phyloP scores from a whole-genome alignment of 2,888 invertebrate genomes.

The Mimumesa dahlbomi region DNA sequence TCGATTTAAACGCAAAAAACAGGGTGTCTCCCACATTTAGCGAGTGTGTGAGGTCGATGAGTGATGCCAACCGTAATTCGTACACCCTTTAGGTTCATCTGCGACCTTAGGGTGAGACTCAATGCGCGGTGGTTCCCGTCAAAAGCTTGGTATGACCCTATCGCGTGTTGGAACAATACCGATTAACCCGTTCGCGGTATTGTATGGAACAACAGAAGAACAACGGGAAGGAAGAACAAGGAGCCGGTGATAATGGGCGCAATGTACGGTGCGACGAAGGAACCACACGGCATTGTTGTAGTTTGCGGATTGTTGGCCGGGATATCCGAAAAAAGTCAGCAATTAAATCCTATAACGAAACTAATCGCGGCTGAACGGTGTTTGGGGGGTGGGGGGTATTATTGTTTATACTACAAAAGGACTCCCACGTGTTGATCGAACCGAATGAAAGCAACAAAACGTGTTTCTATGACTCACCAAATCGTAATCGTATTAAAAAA shows the following conservation, averaged over 20 bases:
- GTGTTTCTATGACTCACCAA: constrained; percentile 31
- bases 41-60: background rate
- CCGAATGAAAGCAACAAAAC: constrained; percentile 4
- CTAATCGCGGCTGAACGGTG: constrained; percentile 42
- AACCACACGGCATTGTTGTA: constrained; percentile 48
- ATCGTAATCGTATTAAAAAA: too few relatives aligned
- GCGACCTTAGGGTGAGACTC: constrained; percentile 25
- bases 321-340: constrained; percentile 43
- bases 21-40: background rate
- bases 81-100: background rate
- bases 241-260: constrained; percentile 60
- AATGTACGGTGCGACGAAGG: constrained; percentile 31
- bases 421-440: background rate
- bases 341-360: constrained; percentile 54
- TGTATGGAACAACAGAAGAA: constrained; percentile 63
- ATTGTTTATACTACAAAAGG: constrained; percentile 48
- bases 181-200: constrained; percentile 60
- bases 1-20: too few relatives aligned
- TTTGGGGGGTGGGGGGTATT: constrained; percentile 27
- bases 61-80: constrained; percentile 10
- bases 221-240: constrained; percentile 54
- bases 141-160: constrained; percentile 52
- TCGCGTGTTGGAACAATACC: constrained; percentile 53
- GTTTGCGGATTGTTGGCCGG: constrained; percentile 15
- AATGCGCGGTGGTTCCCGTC: constrained; percentile 34